Conservation (phyloP, 2,888 invertebrate species). For the Amiota communis region DNA sequence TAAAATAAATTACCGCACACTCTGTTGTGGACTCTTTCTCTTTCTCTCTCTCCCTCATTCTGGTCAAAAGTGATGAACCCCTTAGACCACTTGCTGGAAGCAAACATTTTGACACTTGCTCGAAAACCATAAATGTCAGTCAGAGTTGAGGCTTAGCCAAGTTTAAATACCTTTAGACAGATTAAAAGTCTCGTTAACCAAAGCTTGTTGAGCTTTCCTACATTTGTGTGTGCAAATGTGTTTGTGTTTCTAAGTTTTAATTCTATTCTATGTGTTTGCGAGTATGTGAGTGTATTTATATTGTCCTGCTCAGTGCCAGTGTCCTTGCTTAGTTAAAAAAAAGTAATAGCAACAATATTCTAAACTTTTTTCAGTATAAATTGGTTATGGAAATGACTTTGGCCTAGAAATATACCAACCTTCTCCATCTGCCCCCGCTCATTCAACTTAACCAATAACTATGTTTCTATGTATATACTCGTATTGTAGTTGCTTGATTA, state of each 20-base stretch:
- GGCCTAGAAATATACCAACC: background rate
- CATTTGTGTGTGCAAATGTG: background rate
- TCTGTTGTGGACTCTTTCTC: background rate
- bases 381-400: constrained; percentile 45
- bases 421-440: too few species aligned
- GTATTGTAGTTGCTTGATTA: constrained; percentile 13
- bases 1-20: constrained; percentile 67
- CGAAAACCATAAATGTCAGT: constrained; percentile 70
- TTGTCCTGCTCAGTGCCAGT: too few species aligned
- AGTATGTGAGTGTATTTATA: constrained; percentile 20
- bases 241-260: constrained; percentile 50
- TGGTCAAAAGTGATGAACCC: too few species aligned
- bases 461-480: constrained; percentile 1
- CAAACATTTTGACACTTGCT: constrained; percentile 70
- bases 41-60: too few species aligned
- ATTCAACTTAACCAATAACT: background rate
- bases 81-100: constrained; percentile 32
- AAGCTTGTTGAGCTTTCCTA: constrained; percentile 38
- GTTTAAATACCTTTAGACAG: constrained; percentile 72
- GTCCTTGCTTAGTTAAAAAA: too few species aligned
- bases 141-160: constrained; percentile 68
- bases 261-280: background rate
- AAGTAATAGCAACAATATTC: background rate
- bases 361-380: constrained; percentile 44
- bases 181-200: constrained; percentile 69